A percentile compares a stretch with the other conserved stretches of the same genome.
These are phyloP conservation scores for Chloroceryle inda DNA, from an alignment of 2,797 vertebrate genomes.

Conservation along the genomic window DNA sequence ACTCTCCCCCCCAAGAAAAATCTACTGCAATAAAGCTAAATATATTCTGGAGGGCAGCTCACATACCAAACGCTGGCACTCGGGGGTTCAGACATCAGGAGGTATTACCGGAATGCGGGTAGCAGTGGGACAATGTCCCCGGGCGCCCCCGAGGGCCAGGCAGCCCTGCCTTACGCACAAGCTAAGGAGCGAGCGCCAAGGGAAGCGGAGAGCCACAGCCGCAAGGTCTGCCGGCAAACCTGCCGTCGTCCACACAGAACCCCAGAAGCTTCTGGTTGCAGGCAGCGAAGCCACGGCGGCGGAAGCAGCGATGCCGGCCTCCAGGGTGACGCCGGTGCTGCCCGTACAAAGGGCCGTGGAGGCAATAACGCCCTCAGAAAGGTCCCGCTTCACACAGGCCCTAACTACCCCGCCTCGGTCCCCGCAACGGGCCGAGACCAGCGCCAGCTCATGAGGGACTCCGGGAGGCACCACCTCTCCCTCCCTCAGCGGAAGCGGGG, in stretches of 20 bases:
- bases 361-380: not conserved
- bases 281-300: too few species aligned
- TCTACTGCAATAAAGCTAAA: not conserved
- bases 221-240: not conserved
- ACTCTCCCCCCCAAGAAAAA: too few species aligned
- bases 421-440: not conserved
- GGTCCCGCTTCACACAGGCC: not conserved
- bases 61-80: too few species aligned
- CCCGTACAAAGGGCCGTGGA: not conserved
- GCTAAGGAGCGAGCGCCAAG: fast-evolving
- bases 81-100: not conserved
- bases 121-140: too few species aligned
- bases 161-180: not conserved
- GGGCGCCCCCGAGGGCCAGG: not conserved
- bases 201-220: not conserved
- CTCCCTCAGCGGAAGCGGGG: fast-evolving
- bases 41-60: fast-evolving
- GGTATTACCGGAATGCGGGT: fast-evolving
- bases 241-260: fast-evolving
- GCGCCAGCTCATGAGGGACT: not conserved
- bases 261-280: not conserved
- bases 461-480: fast-evolving
- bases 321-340: not conserved
- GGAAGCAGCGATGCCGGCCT: not conserved
- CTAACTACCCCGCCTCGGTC: fast-evolving